A percentile compares a stretch with the other conserved stretches of the same genome.
These are phyloP conservation scores for Pipistrellus pipistrellus DNA, from an alignment of 2,797 vertebrate species.

Conservation along the genomic window DNA sequence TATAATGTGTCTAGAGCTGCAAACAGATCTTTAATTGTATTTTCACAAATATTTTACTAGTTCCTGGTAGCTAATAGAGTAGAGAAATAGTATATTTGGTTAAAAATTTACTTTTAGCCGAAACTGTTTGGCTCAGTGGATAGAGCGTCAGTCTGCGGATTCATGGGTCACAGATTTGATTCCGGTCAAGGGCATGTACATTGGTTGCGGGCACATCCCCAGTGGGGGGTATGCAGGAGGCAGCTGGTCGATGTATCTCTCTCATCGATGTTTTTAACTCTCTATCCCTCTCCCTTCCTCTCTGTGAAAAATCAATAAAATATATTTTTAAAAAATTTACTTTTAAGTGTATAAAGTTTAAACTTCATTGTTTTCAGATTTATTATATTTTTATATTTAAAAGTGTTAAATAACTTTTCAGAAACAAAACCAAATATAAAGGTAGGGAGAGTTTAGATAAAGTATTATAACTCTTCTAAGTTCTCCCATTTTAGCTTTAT, in stretches of 20 bases:
- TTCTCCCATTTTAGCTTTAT: neutral
- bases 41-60: constrained; percentile 35
- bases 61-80: neutral
- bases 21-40: neutral
- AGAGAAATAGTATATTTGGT: neutral
- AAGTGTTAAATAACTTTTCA: neutral
- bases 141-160: too few species aligned
- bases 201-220: too few species aligned
- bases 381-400: constrained; percentile 14
- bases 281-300: too few species aligned
- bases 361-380: constrained; percentile 33
- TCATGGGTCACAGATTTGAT: too few species aligned
- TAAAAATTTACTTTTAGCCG: neutral
- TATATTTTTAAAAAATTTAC: neutral
- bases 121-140: too few species aligned
- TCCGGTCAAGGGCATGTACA: too few species aligned
- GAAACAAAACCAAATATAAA: neutral
- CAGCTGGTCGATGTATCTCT: too few species aligned
- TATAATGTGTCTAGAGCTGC: neutral
- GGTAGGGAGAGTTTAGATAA: neutral
- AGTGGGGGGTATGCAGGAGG: too few species aligned
- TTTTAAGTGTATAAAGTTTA: neutral
- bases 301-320: too few species aligned
- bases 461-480: neutral
- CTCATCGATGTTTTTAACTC: too few species aligned